Base-by-base conservation (phyloP, 2,888 invertebrate species). In the Pollenia angustigena region DNA sequence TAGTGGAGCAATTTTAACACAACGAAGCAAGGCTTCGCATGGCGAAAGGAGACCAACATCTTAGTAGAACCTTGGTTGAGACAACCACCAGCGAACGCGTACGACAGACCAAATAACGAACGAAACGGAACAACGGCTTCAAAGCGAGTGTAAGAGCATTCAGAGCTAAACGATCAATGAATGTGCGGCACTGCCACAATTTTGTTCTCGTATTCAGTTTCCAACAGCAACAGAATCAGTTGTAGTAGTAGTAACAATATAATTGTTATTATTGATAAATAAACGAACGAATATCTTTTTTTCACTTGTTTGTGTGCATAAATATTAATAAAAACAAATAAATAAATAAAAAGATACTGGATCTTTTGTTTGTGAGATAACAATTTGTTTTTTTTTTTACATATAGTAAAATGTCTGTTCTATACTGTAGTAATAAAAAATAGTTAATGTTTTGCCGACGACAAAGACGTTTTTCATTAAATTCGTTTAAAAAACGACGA, bases 21-120 rank as follows among this genome's bases (percentile, higher is more conserved):
- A 90, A 92, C 92, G 93, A 93, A 93, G 93, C 93, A 90, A 90
- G 90, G 93, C 93, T 93, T 93, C 93, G 93, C 91, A 90, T 90
- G 90, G 91, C 92, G 91, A 90, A 91, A 92, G 90, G 90, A 92
- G 90, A 90, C 92, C 90, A 93, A 90, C 93, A 93, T 93, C 91
- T 91, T 91, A 90, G 88, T 89, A 90, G 89, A 91, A 91, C 90
- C 90, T 90, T 85, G 90, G 91, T 91, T 90, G 92, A 90, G 89
- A 88, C 91, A 91, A 92, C 91, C 92, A 91, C 90, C 90, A 90
- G 84, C 85, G 72, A 72, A 81, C 75, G 86, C 81, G 75, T 75
- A 86, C 86, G 60, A 68, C 82, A 23, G 58, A 82, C 74, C 78
- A 74, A 72, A 72, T 62, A 68, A 74, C 78, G 72, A 68, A 87